Percentiles rank a stretch among this genome's conserved stretches.
Conservation (phyloP, 2,797 vertebrate genomes). For the Lophotriccus pileatus region DNA sequence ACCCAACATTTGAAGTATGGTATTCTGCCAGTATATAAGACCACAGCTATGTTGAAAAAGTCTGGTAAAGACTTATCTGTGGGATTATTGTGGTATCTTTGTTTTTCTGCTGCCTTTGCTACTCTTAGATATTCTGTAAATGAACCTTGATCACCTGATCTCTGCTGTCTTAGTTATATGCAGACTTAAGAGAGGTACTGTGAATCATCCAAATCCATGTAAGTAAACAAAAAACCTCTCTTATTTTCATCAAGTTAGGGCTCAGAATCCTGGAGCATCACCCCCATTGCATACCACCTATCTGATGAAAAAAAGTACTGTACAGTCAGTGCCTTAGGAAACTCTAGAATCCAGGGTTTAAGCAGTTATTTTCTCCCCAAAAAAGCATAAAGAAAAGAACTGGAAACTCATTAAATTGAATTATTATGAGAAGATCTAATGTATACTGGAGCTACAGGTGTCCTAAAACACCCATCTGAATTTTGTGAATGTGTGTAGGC, state of each 20-base stretch:
- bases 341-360: not conserved
- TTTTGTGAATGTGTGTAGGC: not conserved
- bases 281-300: not conserved
- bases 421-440: not conserved
- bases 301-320: not conserved
- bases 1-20: not conserved
- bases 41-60: not conserved
- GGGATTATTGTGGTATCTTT: not conserved
- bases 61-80: not conserved
- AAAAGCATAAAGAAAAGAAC: not conserved
- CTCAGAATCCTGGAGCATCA: not conserved
- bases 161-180: not conserved
- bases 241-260: not conserved
- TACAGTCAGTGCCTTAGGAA: not conserved
- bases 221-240: not conserved
- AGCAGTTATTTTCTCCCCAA: not conserved
- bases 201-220: not conserved
- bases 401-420: fast-evolving
- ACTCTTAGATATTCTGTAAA: not conserved
- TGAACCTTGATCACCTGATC: not conserved
- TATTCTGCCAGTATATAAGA: not conserved
- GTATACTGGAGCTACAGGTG: not conserved
- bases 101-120: not conserved
- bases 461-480: not conserved
- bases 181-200: not conserved